phyloP scores from a whole-genome alignment of 2,797 vertebrate species.

The Pseudotriccus pelzelni region DNA sequence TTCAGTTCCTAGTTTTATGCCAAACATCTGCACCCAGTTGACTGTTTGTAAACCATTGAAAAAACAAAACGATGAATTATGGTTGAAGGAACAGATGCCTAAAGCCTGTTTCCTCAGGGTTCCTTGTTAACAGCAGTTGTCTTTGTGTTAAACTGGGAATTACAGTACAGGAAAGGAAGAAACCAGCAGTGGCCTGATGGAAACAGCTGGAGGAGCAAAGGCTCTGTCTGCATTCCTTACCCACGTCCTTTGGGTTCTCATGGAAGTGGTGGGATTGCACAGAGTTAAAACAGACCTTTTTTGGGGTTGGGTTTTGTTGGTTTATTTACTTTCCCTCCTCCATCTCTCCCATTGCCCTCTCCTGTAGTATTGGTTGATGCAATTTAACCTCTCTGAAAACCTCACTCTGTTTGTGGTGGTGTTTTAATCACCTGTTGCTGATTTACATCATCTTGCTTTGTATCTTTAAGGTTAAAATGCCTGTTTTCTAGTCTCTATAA shows the following conservation, averaged over 20 bases:
- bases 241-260: not conserved
- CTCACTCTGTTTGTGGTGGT: not conserved
- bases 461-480: not conserved
- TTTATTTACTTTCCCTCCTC: not conserved
- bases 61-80: not conserved
- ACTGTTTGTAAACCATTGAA: not conserved
- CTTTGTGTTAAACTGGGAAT: not conserved
- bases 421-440: not conserved
- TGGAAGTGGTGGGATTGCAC: not conserved
- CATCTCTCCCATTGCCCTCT: not conserved
- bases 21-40: not conserved
- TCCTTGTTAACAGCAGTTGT: not conserved
- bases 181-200: not conserved
- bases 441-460: not conserved
- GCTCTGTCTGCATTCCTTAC: not conserved
- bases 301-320: not conserved
- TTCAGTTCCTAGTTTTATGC: not conserved
- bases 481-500: not conserved
- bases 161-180: not conserved
- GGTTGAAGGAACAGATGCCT: not conserved
- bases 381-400: not conserved
- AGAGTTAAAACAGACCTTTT: not conserved
- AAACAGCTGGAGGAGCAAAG: not conserved
- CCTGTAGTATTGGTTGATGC: not conserved
- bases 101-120: not conserved